Conservation (phyloP, 1,140 invertebrate genomes). For the Megalonaias nervosa region DNA sequence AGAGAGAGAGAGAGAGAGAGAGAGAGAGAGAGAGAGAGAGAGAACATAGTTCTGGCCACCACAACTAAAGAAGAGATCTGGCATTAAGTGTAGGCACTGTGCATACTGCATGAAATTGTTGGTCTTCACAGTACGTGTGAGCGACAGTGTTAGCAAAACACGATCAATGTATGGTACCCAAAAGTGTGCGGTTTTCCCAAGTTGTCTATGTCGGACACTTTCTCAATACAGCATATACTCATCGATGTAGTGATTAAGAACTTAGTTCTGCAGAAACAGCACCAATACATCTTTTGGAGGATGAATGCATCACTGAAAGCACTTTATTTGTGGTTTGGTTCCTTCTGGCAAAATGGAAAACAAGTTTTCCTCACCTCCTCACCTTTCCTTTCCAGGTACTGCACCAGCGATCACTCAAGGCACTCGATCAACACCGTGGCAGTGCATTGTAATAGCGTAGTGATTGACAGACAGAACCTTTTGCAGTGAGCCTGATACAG, state of each 20-base stretch:
- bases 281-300: too few relatives aligned
- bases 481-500: constrained; percentile 28
- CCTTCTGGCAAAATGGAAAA: too few relatives aligned
- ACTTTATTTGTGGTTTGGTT: too few relatives aligned
- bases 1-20: too few relatives aligned
- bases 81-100: constrained; percentile 32
- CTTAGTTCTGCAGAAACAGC: too few relatives aligned
- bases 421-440: constrained; percentile 20
- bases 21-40: constrained; percentile 33
- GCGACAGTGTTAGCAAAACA: constrained; percentile 30
- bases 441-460: constrained; percentile 37
- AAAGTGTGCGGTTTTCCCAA: constrained; percentile 39
- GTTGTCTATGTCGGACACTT: constrained; percentile 3
- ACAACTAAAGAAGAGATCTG: constrained; percentile 49
- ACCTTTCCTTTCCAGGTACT: too few relatives aligned
- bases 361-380: too few relatives aligned
- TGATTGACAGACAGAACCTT: constrained; percentile 37
- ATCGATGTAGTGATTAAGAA: too few relatives aligned
- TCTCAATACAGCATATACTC: too few relatives aligned
- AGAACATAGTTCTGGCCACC: constrained; percentile 49
- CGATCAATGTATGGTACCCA: constrained; percentile 45
- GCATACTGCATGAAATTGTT: constrained; percentile 42
- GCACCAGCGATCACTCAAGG: constrained; percentile 31
- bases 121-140: constrained; percentile 40
- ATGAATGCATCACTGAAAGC: too few relatives aligned